A percentile compares a stretch with the other conserved stretches of the same genome.
phyloP scores from a whole-genome alignment of 1,140 invertebrate species.

The Trichoplusia ni region DNA sequence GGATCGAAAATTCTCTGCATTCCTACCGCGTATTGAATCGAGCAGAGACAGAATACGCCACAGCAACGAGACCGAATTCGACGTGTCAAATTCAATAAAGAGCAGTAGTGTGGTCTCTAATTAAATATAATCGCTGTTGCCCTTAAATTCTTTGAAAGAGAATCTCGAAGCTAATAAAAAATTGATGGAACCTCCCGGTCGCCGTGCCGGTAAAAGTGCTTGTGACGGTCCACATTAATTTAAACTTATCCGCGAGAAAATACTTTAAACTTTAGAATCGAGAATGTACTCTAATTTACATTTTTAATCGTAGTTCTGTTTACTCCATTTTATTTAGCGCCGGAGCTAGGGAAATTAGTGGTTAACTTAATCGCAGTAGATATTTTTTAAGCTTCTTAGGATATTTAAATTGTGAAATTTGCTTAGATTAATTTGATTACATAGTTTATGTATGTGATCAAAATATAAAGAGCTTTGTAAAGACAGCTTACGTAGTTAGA shows the following conservation, averaged over 20 bases:
- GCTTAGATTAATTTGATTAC: constrained; percentile 14
- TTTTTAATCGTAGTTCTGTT: constrained; percentile 64
- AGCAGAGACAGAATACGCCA: constrained; percentile 34
- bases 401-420: constrained; percentile 19
- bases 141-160: constrained; percentile 51
- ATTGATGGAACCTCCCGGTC: constrained; percentile 53
- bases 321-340: constrained; percentile 52
- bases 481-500: not conserved
- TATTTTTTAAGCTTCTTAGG: constrained; percentile 10
- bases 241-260: constrained; percentile 69
- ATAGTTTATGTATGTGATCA: not conserved
- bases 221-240: constrained; percentile 67
- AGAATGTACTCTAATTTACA: constrained; percentile 65
- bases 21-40: constrained; percentile 61
- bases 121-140: constrained; percentile 51
- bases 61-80: constrained; percentile 58
- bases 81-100: constrained; percentile 65
- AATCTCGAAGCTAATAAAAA: constrained; percentile 66
- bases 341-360: constrained; percentile 51
- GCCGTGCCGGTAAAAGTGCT: constrained; percentile 47
- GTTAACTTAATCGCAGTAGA: constrained; percentile 36
- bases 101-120: constrained; percentile 53
- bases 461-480: not conserved
- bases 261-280: constrained; percentile 64
- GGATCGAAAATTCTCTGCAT: constrained; percentile 68